These are phyloP conservation scores for Lepus americanus DNA, from an alignment of 2,113 vertebrate genomes.

Conservation along the genomic window DNA sequence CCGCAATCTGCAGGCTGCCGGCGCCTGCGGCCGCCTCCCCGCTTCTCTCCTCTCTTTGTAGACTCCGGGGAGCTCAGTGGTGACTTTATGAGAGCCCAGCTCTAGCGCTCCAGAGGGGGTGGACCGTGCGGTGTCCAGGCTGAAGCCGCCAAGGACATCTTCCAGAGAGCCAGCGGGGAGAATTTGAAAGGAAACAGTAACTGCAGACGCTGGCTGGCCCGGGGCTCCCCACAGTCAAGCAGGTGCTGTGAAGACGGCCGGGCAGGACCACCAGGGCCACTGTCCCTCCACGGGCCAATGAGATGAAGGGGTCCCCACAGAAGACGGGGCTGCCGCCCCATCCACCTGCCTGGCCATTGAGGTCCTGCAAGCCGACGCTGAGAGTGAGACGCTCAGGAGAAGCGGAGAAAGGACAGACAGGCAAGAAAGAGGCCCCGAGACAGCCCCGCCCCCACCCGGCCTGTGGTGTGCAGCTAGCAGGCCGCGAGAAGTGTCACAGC, in stretches of 20 bases:
- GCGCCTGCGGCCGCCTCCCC: background rate
- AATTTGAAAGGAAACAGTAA: background rate
- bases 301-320: background rate
- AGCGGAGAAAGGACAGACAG: background rate
- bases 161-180: background rate
- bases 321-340: fast-evolving
- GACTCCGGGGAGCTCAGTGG: background rate
- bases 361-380: background rate
- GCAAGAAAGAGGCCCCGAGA: background rate
- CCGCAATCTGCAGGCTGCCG: background rate
- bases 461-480: background rate
- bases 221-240: background rate
- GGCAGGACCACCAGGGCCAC: background rate
- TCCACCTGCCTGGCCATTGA: fast-evolving
- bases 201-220: background rate
- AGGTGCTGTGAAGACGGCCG: background rate
- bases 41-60: background rate
- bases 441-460: fast-evolving
- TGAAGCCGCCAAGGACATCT: background rate
- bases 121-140: background rate
- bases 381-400: background rate
- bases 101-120: background rate
- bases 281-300: background rate
- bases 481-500: background rate
- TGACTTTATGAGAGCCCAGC: background rate